Evolutionary conservation across 92 coral and sea anemone genomes (phyloP).

Genomic region (Parazoanthus darwini): DNA sequence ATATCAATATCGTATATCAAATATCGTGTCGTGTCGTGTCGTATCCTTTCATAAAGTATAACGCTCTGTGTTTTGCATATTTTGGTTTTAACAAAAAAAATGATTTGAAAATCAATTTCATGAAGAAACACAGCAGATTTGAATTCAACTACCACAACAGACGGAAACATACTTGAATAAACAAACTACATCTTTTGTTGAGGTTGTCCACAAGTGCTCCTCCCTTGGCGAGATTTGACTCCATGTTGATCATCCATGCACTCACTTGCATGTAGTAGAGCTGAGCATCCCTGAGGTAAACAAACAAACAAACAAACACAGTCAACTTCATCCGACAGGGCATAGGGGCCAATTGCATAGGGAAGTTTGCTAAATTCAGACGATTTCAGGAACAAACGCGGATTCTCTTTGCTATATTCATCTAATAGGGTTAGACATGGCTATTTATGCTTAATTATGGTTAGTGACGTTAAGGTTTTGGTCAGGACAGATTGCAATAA

Average conservation of each 20-base stretch:
- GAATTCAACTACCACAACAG: background rate
- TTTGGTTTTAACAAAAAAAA: background rate
- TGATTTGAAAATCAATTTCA: background rate
- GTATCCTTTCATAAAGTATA: background rate
- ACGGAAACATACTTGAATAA: conserved; percentile 72
- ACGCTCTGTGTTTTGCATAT: background rate
- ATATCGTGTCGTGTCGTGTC: too few relatives aligned
- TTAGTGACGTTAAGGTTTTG: too few relatives aligned
- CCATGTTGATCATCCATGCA: conserved; percentile 99
- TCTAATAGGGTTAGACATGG: too few relatives aligned
- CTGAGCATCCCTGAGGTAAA: conserved; percentile 79
- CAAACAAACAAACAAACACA: background rate
- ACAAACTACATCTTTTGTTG: conserved; percentile 80
- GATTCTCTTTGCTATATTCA: too few relatives aligned
- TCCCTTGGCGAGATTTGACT: conserved; percentile 73
- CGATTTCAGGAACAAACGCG: too few relatives aligned
- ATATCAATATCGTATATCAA: too few relatives aligned
- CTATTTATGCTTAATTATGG: too few relatives aligned
- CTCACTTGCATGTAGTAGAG: conserved; percentile 88
- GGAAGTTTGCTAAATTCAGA: too few relatives aligned
- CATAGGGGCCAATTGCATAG: too few relatives aligned
- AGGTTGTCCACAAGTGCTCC: conserved; percentile 78
- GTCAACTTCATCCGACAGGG: background rate
- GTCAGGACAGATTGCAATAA: too few relatives aligned
- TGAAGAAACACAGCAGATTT: background rate